Evolutionary conservation across 2,113 vertebrate species (phyloP).

Genomic region (Melanerpes formicivorus): DNA sequence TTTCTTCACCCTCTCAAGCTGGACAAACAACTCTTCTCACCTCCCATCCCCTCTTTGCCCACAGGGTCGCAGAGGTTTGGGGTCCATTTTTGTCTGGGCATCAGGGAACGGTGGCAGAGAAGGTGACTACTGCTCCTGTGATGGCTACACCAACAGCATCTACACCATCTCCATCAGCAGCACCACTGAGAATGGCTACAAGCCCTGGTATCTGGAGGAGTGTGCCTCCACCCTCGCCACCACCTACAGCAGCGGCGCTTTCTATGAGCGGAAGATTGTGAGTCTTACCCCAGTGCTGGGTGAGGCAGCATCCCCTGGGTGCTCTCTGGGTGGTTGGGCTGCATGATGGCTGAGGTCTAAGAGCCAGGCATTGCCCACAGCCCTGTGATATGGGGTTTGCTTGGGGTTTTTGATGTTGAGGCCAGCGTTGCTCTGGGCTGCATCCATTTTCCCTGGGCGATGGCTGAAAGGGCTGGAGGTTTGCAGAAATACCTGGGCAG

Average conservation of each 20-base stretch:
- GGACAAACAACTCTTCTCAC: not conserved
- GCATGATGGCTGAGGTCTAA: not conserved
- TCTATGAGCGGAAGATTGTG: conserved; percentile 86
- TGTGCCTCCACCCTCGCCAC: conserved; percentile 90
- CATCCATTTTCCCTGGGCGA: rapidly evolving
- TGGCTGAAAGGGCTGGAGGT: not conserved
- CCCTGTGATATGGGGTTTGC: not conserved
- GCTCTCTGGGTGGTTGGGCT: not conserved
- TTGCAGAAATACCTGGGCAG: not conserved
- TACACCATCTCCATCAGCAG: conserved; percentile 94
- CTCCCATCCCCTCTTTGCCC: not conserved
- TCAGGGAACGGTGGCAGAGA: conserved; percentile 89
- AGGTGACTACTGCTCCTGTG: conserved; percentile 92
- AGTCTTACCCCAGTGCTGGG: not conserved
- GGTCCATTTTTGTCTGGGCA: conserved; percentile 93
- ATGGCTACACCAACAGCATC: conserved; percentile 94
- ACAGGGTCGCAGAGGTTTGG: conserved; percentile 89
- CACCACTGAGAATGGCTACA: conserved; percentile 83
- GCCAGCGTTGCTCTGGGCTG: not conserved
- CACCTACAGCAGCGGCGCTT: conserved; percentile 90
- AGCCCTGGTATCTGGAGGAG: conserved; percentile 88
- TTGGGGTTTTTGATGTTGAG: not conserved
- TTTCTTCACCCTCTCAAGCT: not conserved
- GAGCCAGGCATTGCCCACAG: not conserved
- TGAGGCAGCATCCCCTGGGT: not conserved